These are phyloP conservation scores for Tyrannus savana DNA, from an alignment of 2,113 vertebrate species.

Conservation along the genomic window DNA sequence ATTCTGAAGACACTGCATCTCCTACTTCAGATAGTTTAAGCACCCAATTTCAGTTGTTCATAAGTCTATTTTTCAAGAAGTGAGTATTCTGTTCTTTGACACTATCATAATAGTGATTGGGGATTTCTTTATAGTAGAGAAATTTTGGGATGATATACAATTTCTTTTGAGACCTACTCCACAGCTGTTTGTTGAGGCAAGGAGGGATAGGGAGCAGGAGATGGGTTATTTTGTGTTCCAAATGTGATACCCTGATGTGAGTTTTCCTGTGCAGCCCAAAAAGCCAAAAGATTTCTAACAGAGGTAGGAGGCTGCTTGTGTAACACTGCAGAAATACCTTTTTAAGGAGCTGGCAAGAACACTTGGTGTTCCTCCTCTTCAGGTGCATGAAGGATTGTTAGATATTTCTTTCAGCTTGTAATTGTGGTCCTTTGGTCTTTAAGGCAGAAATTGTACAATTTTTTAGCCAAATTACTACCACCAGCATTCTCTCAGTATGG, in stretches of 20 bases:
- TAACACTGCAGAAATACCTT: not conserved
- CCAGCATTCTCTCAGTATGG: not conserved
- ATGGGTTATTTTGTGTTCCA: not conserved
- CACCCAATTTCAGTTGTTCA: not conserved
- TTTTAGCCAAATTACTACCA: not conserved
- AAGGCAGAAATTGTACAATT: not conserved
- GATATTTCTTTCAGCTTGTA: not conserved
- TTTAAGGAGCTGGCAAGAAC: not conserved
- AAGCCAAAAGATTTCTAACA: not conserved
- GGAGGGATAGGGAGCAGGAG: not conserved
- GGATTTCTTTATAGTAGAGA: not conserved
- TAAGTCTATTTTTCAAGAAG: not conserved
- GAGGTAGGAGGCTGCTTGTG: not conserved
- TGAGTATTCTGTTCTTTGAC: not conserved
- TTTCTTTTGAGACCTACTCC: not conserved
- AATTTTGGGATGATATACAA: not conserved
- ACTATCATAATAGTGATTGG: not conserved
- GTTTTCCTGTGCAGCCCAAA: not conserved
- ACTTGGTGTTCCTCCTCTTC: not conserved
- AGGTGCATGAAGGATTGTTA: not conserved
- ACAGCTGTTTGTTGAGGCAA: not conserved
- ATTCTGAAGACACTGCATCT: not conserved
- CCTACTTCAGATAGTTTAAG: not conserved
- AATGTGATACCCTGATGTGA: not conserved
- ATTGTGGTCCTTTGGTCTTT: not conserved